Base-by-base conservation (phyloP, 2,797 vertebrate genomes). In the Thaleichthys pacificus region DNA sequence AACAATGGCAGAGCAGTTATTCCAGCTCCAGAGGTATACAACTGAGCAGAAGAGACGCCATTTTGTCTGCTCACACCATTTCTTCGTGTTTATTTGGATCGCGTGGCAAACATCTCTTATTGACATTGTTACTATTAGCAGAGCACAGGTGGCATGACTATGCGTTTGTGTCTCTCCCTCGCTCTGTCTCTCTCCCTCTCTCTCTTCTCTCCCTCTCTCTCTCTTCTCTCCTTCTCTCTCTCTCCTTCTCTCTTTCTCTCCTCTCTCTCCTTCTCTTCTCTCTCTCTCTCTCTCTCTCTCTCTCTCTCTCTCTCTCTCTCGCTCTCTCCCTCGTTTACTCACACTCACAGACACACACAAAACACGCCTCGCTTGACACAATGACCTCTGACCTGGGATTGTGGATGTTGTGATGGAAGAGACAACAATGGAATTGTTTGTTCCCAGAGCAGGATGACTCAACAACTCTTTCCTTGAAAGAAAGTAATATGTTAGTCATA, bases 1-100 rank as follows among this genome's bases (percentile, higher is more conserved):
- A 84, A 90, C 88, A 88, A 90, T 89, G 76, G 85, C 38, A 74
- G 51, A 74, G 86, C 66, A 77, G 77, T 69, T 66, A 61, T 68
- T 72, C 62, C 80, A 76, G 72, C 76, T 80, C 81, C 75, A 76
- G 61, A 42, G 64, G 17, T 61, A 65, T 70, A 75, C 82, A 68
- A 75, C 66, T 78, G 35, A 60, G 77, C 56, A 51, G 58, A 22
- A 76, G 22, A 64, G 22, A 5, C 60, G 70, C 66, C 57, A 22
- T 71, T 77, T 54, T 3, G 54, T 32, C 73, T 51, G 8, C 66
- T 77, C 71, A 70, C 65, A 14, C 9, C 42, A 47, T 47, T 12
- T 12, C 42, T 47, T 35, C 1, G 8, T 60, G 57, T 22, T 24
- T 3, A 21, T 21, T 12, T 24, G 57, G 57, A 60, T 9, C 21